These are phyloP conservation scores for Machimus rusticus DNA, from an alignment of 2,888 invertebrate species.

Conservation along the genomic window DNA sequence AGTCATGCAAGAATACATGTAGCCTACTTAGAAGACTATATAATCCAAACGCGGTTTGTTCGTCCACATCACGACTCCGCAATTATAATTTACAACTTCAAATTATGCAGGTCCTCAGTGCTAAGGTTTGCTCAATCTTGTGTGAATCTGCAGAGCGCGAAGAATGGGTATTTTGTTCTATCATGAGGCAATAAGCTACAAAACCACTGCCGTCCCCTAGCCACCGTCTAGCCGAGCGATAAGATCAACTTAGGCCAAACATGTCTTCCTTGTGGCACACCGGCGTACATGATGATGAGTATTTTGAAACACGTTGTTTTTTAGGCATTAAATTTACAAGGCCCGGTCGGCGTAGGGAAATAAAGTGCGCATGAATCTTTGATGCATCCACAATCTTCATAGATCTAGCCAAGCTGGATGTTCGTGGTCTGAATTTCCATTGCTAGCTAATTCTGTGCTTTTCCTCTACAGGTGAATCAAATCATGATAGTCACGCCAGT, in stretches of 20 bases:
- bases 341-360: background rate
- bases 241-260: background rate
- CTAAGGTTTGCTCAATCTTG: background rate
- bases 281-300: background rate
- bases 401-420: background rate
- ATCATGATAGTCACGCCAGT: background rate
- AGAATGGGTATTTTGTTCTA: constrained; percentile 2
- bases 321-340: background rate
- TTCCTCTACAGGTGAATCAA: background rate
- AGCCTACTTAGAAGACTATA: background rate
- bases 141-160: constrained; percentile 3
- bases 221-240: background rate
- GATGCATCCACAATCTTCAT: background rate
- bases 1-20: background rate
- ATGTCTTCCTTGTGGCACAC: background rate
- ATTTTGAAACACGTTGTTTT: background rate
- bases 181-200: background rate
- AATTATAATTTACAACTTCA: constrained; percentile 28
- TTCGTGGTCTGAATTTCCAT: background rate
- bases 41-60: background rate
- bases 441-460: background rate
- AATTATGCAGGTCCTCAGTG: background rate
- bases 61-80: constrained; percentile 9
- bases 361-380: background rate
- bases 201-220: background rate